phyloP scores from a whole-genome alignment of 2,888 invertebrate genomes.

The Halocaridina rubra region DNA sequence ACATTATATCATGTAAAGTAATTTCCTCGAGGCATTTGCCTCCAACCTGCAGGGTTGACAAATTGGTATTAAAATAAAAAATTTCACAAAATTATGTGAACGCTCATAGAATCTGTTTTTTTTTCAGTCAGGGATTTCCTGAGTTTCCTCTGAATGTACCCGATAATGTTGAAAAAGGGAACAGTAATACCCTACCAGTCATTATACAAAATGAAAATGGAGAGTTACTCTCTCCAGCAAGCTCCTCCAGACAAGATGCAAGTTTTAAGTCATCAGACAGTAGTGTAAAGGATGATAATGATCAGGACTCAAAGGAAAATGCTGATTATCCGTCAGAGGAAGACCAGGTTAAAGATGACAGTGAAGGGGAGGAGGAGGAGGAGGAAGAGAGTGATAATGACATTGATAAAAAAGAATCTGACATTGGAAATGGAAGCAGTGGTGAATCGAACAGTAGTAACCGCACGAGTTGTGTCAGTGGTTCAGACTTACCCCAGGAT shows the following conservation, averaged over 20 bases:
- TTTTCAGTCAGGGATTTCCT: constrained; percentile 25
- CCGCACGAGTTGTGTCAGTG: constrained; percentile 39
- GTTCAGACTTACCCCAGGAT: constrained; percentile 40
- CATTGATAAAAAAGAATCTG: neutral
- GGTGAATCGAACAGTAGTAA: constrained; percentile 16
- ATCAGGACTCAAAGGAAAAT: neutral
- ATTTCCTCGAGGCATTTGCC: too few species aligned
- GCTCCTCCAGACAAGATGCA: too few species aligned
- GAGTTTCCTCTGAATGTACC: constrained; percentile 6
- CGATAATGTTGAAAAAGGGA: neutral
- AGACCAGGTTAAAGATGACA: neutral
- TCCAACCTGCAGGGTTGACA: too few species aligned
- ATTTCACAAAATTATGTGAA: too few species aligned
- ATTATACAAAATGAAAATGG: neutral
- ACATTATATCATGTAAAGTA: too few species aligned
- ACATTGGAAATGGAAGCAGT: constrained; percentile 5
- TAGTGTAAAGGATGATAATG: neutral
- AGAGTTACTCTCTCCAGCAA: too few species aligned
- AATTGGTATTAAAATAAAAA: too few species aligned
- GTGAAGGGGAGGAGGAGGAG: neutral
- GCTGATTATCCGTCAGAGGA: neutral
- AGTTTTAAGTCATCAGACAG: too few species aligned
- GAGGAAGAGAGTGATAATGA: neutral
- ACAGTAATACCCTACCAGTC: neutral
- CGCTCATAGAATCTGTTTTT: too few species aligned